Evolutionary conservation across 2,797 vertebrate genomes (phyloP).

Genomic region (Centropyge bicolor): DNA sequence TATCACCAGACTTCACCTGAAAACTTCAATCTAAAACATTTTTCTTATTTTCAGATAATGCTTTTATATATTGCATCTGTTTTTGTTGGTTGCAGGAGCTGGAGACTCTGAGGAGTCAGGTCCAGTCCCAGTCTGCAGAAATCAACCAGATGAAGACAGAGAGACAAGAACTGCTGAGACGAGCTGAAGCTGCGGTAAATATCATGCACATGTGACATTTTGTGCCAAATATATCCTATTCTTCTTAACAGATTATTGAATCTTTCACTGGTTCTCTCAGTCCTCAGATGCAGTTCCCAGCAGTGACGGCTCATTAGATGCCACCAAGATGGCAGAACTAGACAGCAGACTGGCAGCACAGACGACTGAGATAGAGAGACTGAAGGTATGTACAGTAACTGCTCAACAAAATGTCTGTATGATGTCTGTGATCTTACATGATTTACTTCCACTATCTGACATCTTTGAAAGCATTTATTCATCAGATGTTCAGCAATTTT

Average conservation of each 20-base stretch:
- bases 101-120: constrained; percentile 86
- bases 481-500: background rate
- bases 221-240: background rate
- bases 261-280: constrained; percentile 48
- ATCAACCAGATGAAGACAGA: constrained; percentile 89
- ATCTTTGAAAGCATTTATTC: background rate
- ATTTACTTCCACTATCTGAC: background rate
- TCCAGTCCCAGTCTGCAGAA: constrained; percentile 87
- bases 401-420: background rate
- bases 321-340: constrained; percentile 78
- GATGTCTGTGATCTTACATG: background rate
- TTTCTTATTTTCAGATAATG: background rate
- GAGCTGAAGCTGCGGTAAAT: constrained; percentile 83
- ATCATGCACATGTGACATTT: background rate
- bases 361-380: constrained; percentile 85
- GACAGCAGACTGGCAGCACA: constrained; percentile 86
- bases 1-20: background rate
- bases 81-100: constrained; percentile 85
- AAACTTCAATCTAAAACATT: background rate
- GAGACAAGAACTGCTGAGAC: constrained; percentile 87
- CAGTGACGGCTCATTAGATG: constrained; percentile 59
- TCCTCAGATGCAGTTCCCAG: constrained; percentile 51
- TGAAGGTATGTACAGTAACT: constrained; percentile 84
- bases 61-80: background rate
- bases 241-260: background rate